Base-by-base conservation (phyloP, 2,113 vertebrate genomes). In the Arothron firmamentum region DNA sequence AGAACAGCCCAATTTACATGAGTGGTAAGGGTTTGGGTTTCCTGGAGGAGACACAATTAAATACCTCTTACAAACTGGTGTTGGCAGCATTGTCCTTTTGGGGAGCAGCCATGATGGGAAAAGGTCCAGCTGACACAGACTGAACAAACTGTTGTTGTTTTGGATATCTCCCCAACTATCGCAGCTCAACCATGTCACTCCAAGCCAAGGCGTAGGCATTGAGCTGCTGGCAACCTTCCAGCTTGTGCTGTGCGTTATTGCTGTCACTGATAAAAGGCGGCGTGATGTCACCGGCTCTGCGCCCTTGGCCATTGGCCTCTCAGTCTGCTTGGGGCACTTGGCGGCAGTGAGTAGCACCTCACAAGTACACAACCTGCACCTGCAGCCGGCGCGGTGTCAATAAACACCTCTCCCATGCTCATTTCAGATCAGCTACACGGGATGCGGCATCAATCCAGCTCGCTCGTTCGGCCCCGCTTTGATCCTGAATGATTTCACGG, bases 401-500 rank as follows among this genome's bases (percentile, higher is more conserved):
- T 46, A 12, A 17, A 17, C 16, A 56, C 47, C 20, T 57, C 48
- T 45, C 0, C 85, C 53, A 81, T 73, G 78, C 12, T 31, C 4
- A 48, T 17, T 54, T 14, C 79, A 99, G 97, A 99, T 99, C 14
- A 96, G 96, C 77, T 98, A 94, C 87, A 99, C 97, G 0, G 97
- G 97, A 42, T 99, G 97, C 5, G 91, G 97, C n/a, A 99, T 99
- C 66, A 99, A 99, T 68, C 97, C 97, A 0, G 97, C 97, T 11
- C 92, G 96, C 18, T 97, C 96, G 34, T 98, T 99, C 0, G 97
- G 96, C 13, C 94, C 97, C 0, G 94, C 97, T 0, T 78, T 98
- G 77, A 88, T 99, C 64, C 70, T 91, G 6, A 86, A 77, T 19
- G 43, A 94, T 62, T 99, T 98, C 65, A 75, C 70, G n/a, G 47